Conservation (phyloP, 2,797 vertebrate genomes). For the Esox masquinongy region DNA sequence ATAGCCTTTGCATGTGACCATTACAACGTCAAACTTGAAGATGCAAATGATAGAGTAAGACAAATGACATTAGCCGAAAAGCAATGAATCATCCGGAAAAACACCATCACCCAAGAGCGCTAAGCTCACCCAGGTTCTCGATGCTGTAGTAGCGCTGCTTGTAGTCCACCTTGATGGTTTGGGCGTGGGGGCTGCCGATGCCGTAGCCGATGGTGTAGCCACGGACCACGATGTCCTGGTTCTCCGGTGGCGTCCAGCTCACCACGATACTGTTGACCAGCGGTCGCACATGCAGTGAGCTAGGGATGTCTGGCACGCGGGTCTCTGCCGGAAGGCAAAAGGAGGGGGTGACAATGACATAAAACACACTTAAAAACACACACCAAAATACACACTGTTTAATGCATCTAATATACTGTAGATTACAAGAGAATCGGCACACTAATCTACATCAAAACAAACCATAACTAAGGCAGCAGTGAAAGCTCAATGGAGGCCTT, state of each 20-base stretch:
- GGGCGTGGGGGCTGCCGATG: constrained; percentile 93
- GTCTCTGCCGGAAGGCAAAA: constrained; percentile 75
- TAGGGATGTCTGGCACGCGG: constrained; percentile 92
- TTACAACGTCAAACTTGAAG: too few species aligned
- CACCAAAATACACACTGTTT: neutral
- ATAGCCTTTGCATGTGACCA: too few species aligned
- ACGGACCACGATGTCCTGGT: constrained; percentile 97
- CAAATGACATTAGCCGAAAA: too few species aligned
- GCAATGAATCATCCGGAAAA: too few species aligned
- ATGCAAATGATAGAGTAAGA: too few species aligned
- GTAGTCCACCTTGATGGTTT: constrained; percentile 96
- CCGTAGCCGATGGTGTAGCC: constrained; percentile 95
- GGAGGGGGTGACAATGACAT: neutral
- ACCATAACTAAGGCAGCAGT: neutral
- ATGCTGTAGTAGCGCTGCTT: constrained; percentile 99
- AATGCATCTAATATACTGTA: neutral
- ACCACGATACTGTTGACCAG: constrained; percentile 96
- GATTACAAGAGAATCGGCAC: neutral
- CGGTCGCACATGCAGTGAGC: constrained; percentile 92
- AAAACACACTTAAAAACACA: constrained; percentile 10
- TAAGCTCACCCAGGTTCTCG: constrained; percentile 86
- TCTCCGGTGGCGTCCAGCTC: constrained; percentile 98
- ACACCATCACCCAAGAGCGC: neutral
- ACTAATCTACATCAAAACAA: neutral
- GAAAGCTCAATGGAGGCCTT: neutral